Evolutionary conservation across 2,797 vertebrate genomes (phyloP), one percentile per base, ranked within the genome.

Genomic region (Pangasius macronema): DNA sequence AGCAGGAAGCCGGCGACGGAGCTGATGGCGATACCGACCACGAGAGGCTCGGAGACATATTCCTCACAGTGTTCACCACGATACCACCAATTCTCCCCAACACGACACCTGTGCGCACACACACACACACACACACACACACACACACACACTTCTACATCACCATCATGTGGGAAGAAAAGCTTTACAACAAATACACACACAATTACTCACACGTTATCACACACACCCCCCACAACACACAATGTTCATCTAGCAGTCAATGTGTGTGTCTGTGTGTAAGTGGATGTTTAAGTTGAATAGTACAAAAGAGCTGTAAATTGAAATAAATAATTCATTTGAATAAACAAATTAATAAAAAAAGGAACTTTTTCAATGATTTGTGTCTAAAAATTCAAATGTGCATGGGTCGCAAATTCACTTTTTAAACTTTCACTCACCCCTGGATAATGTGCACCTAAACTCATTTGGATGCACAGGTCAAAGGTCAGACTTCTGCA

Each of bases 51-150:
- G 0, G 97, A 99, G 8, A 99, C 97, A 0, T 96, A 98, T 87
- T 99, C 98, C 90, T 99, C 97, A 39, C 98, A 99, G 91, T 96
- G 98, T 81, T 98, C 96, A 0, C 98, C 98, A 2, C 97, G 96
- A 88, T 98, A 99, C 97, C 98, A 98, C 98, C 98, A 99, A 92
- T 98, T 98, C 92, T 98, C 97, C 83, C 97, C 98, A 0, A 98
- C 97, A 2, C 96, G 97, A 91, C 98, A 99, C 89, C 98, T 99
- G n/a, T 49, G 0, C 24, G 42, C 70, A n/a, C 49, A 85, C 61
- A 85, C 51, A 79, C 51, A 75, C 33, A 53, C 9, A 76, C 55
- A 72, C 51, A 70, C 11, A 81, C 61, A 83, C 22, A 76, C 68
- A 67, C 67, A 79, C 33, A 33, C 20, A 85, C 73, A 84, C 55